A percentile compares a stretch with the other conserved stretches of the same genome.
These are phyloP conservation scores for Drosophila maculinotata DNA, from an alignment of 2,888 invertebrate genomes.

Conservation along the genomic window DNA sequence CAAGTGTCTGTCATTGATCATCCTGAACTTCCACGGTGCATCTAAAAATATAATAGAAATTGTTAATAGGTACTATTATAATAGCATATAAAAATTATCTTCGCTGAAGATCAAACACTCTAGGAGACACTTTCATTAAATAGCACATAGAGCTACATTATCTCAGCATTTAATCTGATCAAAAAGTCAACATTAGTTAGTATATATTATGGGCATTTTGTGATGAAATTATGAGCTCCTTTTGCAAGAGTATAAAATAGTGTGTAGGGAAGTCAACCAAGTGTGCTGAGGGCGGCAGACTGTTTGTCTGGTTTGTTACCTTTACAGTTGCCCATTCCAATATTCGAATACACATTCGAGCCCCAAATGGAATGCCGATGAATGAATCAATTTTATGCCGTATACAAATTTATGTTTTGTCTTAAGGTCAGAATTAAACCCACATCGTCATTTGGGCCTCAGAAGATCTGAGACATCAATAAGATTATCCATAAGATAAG, in stretches of 20 bases:
- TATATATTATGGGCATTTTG: not conserved
- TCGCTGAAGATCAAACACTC: too few relatives aligned
- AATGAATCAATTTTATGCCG: constrained; percentile 72
- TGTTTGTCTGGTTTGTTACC: constrained; percentile 40
- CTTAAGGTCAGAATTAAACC: constrained; percentile 65
- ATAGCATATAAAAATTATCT: too few relatives aligned
- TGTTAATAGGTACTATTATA: not conserved
- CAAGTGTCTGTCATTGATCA: too few relatives aligned
- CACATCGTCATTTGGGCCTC: constrained; percentile 63
- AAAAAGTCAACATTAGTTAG: not conserved
- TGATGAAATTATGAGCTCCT: constrained; percentile 2
- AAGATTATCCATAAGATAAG: constrained; percentile 82
- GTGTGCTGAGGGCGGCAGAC: constrained; percentile 26
- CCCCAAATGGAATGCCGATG: constrained; percentile 60
- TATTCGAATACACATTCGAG: constrained; percentile 37
- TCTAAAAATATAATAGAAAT: constrained; percentile 22
- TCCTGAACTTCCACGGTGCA: not conserved
- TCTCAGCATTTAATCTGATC: not conserved
- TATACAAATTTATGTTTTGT: constrained; percentile 62
- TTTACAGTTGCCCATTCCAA: constrained; percentile 11
- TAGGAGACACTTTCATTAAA: not conserved
- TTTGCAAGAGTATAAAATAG: not conserved
- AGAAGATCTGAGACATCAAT: constrained; percentile 69
- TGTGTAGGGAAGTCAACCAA: constrained; percentile 4
- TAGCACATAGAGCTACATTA: too few relatives aligned